Evolutionary conservation across 2,797 vertebrate genomes (phyloP), one percentile per base, ranked within the genome.

Genomic region (Dromococcyx pavoninus): DNA sequence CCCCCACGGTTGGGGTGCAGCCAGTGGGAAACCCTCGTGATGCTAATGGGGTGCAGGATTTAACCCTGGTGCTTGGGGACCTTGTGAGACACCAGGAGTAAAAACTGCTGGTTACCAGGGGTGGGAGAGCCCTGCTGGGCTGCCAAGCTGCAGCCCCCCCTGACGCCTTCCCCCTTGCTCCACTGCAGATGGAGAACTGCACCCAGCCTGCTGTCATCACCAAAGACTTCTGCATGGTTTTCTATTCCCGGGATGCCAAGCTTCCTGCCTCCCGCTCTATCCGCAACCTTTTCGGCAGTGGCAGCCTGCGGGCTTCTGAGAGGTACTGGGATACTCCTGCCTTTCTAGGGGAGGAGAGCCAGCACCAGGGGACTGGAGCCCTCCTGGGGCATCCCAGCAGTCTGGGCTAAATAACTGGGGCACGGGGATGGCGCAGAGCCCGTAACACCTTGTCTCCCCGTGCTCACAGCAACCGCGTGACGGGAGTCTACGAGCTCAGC

Each of bases 211-310:
- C 99, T 0, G 98, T 99, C 83, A 98, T 99, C 97, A 99, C 99
- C 98, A 99, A 99, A 98, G 99, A 99, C 96, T 98, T 99, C 97
- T 99, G 99, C 97, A 99, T 99, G 99, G 99, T 99, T 85, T 99
- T 99, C 97, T 99, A 99, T 97, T 99, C 99, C 24, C 98, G 99
- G 11, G 99, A 99, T 2, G 98, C 99, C 92, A 99, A 99, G 96
- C 98, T 99, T 50, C 99, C 99, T 0, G 99, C 99, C 39, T 98
- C 99, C 0, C 99, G 99, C 78, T 99, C 99, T 70, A 99, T 99
- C 83, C 98, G 99, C 65, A 99, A 98, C 96, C 98, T 99, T 74
- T 99, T 99, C 12, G 99, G 99, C 93, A 99, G 99, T 0, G 99
- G 99, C 70, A 99, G 98, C 91, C 97, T 99, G 79, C 97, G 98